Conservation (phyloP, 2,888 invertebrate genomes). For the Cataglyphis livida region DNA sequence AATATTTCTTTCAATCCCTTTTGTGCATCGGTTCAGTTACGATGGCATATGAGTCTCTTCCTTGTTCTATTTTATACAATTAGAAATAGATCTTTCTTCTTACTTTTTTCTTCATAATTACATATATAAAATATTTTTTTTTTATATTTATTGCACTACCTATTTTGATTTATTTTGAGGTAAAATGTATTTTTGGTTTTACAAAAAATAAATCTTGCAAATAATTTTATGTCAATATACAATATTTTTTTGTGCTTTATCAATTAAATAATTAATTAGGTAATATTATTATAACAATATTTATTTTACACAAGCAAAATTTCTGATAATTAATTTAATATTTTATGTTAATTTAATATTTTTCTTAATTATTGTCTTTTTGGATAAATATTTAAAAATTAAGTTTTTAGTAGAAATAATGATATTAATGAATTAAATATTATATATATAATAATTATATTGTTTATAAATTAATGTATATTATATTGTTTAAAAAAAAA, state of each 20-base stretch:
- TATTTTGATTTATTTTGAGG: conserved; percentile 43
- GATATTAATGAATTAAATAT: background rate
- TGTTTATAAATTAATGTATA: too few species aligned
- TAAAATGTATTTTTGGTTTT: conserved; percentile 20
- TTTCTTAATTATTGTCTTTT: conserved; percentile 28
- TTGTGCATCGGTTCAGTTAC: conserved; percentile 76
- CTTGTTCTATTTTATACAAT: conserved; percentile 35
- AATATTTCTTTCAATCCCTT: conserved; percentile 75
- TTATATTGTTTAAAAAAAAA: too few species aligned
- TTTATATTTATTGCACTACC: conserved; percentile 8
- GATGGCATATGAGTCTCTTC: conserved; percentile 56
- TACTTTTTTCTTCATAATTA: conserved; percentile 7
- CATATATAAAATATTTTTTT: conserved; percentile 41
- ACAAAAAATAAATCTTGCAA: conserved; percentile 1
- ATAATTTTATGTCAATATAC: conserved; percentile 2
- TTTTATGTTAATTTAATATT: conserved; percentile 6
- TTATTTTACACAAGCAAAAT: background rate
- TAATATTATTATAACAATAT: background rate
- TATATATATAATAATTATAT: background rate
- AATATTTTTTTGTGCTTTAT: background rate
- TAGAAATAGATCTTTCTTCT: conserved; percentile 14
- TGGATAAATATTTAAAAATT: background rate
- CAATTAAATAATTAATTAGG: background rate
- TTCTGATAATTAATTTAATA: background rate
- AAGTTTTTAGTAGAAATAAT: background rate